Conservation (phyloP, 2,888 invertebrate species). For the Meliscaeva auricollis region DNA sequence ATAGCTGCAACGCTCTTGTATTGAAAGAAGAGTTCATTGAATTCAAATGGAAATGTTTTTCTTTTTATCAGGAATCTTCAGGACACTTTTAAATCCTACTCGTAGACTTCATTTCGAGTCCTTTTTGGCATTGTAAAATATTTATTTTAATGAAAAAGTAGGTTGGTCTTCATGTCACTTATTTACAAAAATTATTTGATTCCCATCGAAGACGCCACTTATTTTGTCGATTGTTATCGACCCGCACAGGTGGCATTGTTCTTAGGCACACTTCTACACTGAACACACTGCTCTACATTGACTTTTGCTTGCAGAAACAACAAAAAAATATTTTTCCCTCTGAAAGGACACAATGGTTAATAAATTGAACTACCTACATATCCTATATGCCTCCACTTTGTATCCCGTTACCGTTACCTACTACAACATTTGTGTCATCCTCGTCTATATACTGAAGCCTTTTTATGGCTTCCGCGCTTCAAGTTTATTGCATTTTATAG, state of each 20-base stretch:
- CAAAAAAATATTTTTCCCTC: not conserved
- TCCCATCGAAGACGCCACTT: not conserved
- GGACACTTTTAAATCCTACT: not conserved
- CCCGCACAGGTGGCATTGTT: slow-evolving; percentile 12
- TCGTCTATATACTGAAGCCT: slow-evolving; percentile 4
- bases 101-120: too few relatives aligned
- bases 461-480: slow-evolving; percentile 55
- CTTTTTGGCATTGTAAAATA: not conserved
- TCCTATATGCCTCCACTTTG: slow-evolving; percentile 37
- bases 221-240: not conserved
- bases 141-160: not conserved
- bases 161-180: too few relatives aligned
- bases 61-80: not conserved
- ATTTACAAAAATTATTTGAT: not conserved
- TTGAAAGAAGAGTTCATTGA: not conserved
- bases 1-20: not conserved
- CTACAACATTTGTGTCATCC: slow-evolving; percentile 10
- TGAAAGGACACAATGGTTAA: slow-evolving; percentile 30
- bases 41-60: not conserved
- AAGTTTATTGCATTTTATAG: slow-evolving; percentile 49
- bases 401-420: slow-evolving; percentile 9
- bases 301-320: not conserved
- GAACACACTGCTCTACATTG: not conserved
- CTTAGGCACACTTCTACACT: not conserved
- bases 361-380: slow-evolving; percentile 39